Evolutionary conservation across 2,888 invertebrate species (phyloP).

Genomic region (Agrochola lota): DNA sequence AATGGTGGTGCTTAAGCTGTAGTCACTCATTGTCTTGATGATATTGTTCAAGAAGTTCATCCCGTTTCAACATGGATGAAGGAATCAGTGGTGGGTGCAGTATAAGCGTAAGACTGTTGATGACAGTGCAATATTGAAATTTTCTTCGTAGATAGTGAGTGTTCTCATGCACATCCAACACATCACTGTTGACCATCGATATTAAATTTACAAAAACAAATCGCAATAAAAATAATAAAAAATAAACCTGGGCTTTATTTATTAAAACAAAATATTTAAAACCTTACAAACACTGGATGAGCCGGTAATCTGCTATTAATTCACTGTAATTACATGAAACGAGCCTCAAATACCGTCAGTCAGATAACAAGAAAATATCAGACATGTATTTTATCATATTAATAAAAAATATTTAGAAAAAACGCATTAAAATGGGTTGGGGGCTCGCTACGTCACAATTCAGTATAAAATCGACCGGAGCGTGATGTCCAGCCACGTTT

Average conservation of each 20-base stretch:
- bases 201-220: not conserved
- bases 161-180: not conserved
- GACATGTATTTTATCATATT: no score
- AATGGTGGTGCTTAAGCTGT: not conserved
- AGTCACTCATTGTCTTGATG: not conserved
- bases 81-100: not conserved
- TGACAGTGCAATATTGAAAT: not conserved
- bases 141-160: no score
- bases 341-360: not conserved
- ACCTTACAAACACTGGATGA: not conserved
- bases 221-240: not conserved
- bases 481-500: no score
- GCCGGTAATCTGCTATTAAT: conserved; percentile 23
- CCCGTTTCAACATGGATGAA: not conserved
- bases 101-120: not conserved
- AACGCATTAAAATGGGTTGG: no score
- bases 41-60: not conserved
- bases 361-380: no score
- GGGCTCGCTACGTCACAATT: no score
- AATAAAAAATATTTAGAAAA: no score
- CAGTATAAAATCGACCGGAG: no score
- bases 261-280: not conserved
- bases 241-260: not conserved
- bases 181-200: not conserved
- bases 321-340: conserved; percentile 15